Percentiles rank a stretch among this genome's conserved stretches.
phyloP scores from a whole-genome alignment of 2,797 vertebrate genomes.

The Apodemus agrarius region DNA sequence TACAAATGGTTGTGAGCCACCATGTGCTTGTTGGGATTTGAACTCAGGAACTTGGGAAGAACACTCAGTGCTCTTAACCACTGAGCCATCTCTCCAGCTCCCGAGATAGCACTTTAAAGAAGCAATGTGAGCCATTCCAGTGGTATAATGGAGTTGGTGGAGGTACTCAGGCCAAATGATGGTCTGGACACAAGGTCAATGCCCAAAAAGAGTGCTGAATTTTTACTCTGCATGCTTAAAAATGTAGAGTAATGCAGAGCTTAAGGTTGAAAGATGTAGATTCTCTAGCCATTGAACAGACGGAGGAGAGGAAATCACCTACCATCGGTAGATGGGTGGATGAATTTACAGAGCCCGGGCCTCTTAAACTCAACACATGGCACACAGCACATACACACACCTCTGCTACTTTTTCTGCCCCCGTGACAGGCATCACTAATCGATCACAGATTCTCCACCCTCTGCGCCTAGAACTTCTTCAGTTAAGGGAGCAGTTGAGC shows the following conservation, averaged over 20 bases:
- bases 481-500: not conserved
- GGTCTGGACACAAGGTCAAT: not conserved
- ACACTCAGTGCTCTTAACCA: too few relatives aligned
- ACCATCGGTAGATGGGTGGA: too few relatives aligned
- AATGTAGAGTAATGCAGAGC: not conserved
- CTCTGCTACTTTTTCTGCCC: not conserved
- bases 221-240: not conserved
- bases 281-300: not conserved
- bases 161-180: not conserved
- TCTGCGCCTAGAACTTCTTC: constrained; percentile 8
- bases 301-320: not conserved
- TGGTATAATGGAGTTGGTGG: not conserved
- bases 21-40: too few relatives aligned
- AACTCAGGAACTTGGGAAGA: too few relatives aligned
- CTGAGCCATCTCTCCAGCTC: too few relatives aligned
- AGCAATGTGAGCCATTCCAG: not conserved
- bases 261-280: not conserved
- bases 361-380: not conserved
- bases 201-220: not conserved
- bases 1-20: too few relatives aligned
- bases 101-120: too few relatives aligned
- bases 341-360: not conserved
- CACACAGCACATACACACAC: not conserved
- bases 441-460: not conserved
- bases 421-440: not conserved